Percentiles rank a stretch among this genome's conserved stretches.
These are phyloP conservation scores for Eurosta solidaginis DNA, from an alignment of 1,140 invertebrate species.

Conservation along the genomic window DNA sequence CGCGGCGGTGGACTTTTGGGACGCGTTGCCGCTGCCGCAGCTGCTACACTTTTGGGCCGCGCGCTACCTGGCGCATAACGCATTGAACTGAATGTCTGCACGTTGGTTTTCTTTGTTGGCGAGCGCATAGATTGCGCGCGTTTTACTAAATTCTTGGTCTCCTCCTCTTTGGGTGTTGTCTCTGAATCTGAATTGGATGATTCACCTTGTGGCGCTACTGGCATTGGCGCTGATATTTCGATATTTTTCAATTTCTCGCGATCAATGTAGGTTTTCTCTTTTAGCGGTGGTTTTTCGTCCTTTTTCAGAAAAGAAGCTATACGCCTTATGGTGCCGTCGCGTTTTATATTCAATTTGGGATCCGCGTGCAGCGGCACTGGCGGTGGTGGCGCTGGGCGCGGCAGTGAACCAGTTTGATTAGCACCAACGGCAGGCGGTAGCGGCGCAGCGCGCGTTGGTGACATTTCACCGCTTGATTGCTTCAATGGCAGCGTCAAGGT, in stretches of 20 bases:
- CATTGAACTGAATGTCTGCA: conserved; percentile 83
- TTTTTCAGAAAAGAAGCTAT: conserved; percentile 79
- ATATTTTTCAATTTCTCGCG: conserved; percentile 73
- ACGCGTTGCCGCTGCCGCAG: conserved; percentile 50
- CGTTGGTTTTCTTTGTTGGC: conserved; percentile 62
- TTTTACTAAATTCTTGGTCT: conserved; percentile 63
- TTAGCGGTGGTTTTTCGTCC: conserved; percentile 65
- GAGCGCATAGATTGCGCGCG: conserved; percentile 77
- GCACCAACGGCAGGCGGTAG: conserved; percentile 61
- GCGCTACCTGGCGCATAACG: conserved; percentile 63
- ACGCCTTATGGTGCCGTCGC: conserved; percentile 70
- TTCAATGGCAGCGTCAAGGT: conserved; percentile 77
- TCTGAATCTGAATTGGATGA: conserved; percentile 57
- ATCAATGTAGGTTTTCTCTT: conserved; percentile 70
- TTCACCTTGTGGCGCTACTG: conserved; percentile 44
- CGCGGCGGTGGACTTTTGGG: conserved; percentile 70
- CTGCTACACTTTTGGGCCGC: conserved; percentile 72
- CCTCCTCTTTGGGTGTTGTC: conserved; percentile 49
- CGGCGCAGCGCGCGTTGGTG: conserved; percentile 64
- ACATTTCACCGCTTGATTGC: conserved; percentile 44
- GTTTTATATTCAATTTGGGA: conserved; percentile 60
- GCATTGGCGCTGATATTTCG: conserved; percentile 81
- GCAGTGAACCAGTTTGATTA: neutral
- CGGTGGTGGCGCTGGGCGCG: conserved; percentile 45
- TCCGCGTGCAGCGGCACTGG: conserved; percentile 51